Base-by-base conservation (phyloP, 2,888 invertebrate species). In the Drosophila yooni region DNA sequence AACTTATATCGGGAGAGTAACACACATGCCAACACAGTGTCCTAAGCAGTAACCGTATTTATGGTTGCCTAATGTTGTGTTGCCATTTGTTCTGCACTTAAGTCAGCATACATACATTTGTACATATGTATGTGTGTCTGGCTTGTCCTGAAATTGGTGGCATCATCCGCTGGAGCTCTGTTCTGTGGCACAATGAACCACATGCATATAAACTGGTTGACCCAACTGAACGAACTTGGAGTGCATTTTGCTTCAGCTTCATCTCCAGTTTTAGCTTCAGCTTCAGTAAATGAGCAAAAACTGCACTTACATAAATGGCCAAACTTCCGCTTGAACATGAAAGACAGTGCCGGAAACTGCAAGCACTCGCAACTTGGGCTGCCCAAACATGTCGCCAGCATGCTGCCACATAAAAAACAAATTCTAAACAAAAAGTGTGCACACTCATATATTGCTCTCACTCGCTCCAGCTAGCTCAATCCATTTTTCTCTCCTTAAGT, bases 241-340 rank as follows among this genome's bases (percentile, higher is more conserved):
- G 48, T 62, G 52, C 53, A 67, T 62, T 46, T 62, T 34, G 52
- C 27, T 27, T 38, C 27, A 27, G 56, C n/a, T 29, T 56, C 46
- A 64, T 40, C 72, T 64, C 36, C 65, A 68, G 72, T 71, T n/a
- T 38, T n/a, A 40, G 56, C 27, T 38, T 56, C 38, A 58, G 40
- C 72, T 64, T 52, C 78, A 71, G 72, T 74, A 83, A 83, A 81
- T 83, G 81, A 81, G 79, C 81, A 81, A 83, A 81, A 81, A 81
- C 67, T 72, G 58, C 82, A 81, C 64, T 27, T n/a, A 56, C 56
- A 74, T 68, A 74, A 68, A 71, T 72, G 76, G 64, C 67, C 56
- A 43, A 71, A 56, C 75, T 79, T 82, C 80, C 82, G 85, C 63
- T 48, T 46, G 70, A 61, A 59, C 69, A 71, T 70, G 66, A 38